Evolutionary conservation across 2,888 invertebrate species (phyloP), one percentile per base, ranked within the genome.

Genomic region (Tetragonula carbonaria): DNA sequence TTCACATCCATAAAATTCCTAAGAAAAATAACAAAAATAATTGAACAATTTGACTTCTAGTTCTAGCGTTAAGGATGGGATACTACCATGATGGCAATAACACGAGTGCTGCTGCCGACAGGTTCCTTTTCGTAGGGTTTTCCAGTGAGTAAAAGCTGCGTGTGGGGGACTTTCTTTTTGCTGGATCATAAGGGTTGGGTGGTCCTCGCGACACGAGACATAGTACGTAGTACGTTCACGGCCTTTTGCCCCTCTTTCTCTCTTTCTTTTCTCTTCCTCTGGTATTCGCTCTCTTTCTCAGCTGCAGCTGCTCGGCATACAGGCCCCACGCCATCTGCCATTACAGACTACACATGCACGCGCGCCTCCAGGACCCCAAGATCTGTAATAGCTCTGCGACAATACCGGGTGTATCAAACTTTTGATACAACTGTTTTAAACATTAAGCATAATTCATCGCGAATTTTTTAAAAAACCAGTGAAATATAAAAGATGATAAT

Each of bases 251-350:
- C 76, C 73, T 38, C 28, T 57, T 57, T 45, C 23, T 45, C 55
- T 33, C 68, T 51, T 59, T 78, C 79, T 68, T 23, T n/a, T 57
- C 55, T 72, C 67, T n/a, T 65, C 55, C 66, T 38, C 68, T 45
- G 14, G 21, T 28, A 14, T 50, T 70, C 38, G 45, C 68, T 81
- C 62, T 66, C 78, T 74, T 55, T 65, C 70, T 73, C 70, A 55
- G 73, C 77, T 89, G 91, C 92, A 92, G 93, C 93, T 92, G 93
- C 88, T 86, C 85, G 86, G 78, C 91, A 88, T 87, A 90, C 90
- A 87, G 87, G 87, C 89, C 88, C 83, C 90, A 88, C 87, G 88
- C 92, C 92, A 92, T 92, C 92, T 92, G 92, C 90, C 91, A 90
- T 90, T 87, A 89, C 80, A 86, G 87, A 80, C 78, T 85, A 89